Base-by-base conservation (phyloP, 2,888 invertebrate genomes). In the Apantesis nais region DNA sequence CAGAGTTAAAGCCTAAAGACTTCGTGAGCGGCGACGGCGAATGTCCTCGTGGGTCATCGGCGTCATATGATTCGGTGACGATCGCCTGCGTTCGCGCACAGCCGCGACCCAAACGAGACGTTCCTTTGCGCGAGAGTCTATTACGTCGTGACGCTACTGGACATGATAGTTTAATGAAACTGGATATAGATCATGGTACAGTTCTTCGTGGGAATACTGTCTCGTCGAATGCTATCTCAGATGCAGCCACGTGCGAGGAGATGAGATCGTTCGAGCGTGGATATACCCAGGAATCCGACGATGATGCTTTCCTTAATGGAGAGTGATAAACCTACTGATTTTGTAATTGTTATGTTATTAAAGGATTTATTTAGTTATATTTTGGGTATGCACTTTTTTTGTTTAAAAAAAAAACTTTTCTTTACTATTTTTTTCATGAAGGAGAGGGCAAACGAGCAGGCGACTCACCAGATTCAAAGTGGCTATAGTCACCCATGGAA, bases 1-100 rank as follows among this genome's bases (percentile, higher is more conserved):
- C 76, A 11, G 79, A 72, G 31, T 8, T 78, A 11, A 77, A 77
- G 71, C 67, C 69, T 7, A 74, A 81, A 11, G 85, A 86, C 69
- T 79, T 73, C 44, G 78, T 79, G 68, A 81, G 85, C 74, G 83
- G 81, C 63, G 80, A 84, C 73, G 78, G 83, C 29, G 79, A 78
- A 44, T 75, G 74, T 14, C 76, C 61, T 41, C 77, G 72, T 63
- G 62, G 52, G 44, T n/a, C 71, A 71, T 37, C 72, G 16, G 70
- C 67, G 62, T 78, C 88, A n/a, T 84, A 80, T 81, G 87, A 85
- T 41, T 82, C 86, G 22, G 83, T 85, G 78, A 78, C 85, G 34
- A 78, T 85, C 63, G 81, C 86, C 70, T 88, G 90, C 80, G 86
- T 87, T 66, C 85, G 88, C 60, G 83, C 81, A 60, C 90, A 88